Base-by-base conservation (phyloP, 2,113 vertebrate species). In the Vidua macroura region DNA sequence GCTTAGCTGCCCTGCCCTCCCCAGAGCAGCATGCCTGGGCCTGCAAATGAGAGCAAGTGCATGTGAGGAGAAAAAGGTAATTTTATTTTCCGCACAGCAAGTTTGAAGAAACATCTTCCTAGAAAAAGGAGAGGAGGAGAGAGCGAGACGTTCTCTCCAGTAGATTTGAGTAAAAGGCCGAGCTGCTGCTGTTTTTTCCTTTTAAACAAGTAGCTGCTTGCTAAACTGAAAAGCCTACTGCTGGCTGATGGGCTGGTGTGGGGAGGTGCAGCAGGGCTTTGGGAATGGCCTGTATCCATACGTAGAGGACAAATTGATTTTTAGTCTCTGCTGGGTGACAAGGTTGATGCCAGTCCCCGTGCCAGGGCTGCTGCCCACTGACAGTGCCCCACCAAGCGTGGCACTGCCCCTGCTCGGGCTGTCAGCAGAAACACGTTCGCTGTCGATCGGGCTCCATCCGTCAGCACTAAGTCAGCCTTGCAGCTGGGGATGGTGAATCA, bases 401-500 rank as follows among this genome's bases (percentile, higher is more conserved):
- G 53, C 58, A 13, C 1, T 1, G 81, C 21, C 48, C 39, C 46
- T 33, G 44, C 64, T 37, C 9, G 5, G 43, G 66, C 41, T 56
- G 43, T 24, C 0, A 0, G 73, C 79, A 41, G 52, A 73, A 30
- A 9, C 1, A 2, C 0, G 0, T 44, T 79, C n/a, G n/a, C 55
- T 0, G 1, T 13, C 1, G 0, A 7, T 16, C 3, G 1, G 43
- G 64, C 51, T 88, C 68, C 64, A 31, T 81, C 64, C 83, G 17
- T 74, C 76, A 77, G 43, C 8, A 1, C 66, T 80, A 76, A 37
- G 39, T 66, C 79, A 69, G 53, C 51, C 46, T 30, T 49, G 4
- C 43, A 35, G 33, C 55, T 16, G 9, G 28, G 28, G 19, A 23
- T 10, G 60, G 72, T 41, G 63, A 83, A 88, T 85, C 78, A 85